phyloP scores from a whole-genome alignment of 2,888 invertebrate species.

The Xestia xanthographa region DNA sequence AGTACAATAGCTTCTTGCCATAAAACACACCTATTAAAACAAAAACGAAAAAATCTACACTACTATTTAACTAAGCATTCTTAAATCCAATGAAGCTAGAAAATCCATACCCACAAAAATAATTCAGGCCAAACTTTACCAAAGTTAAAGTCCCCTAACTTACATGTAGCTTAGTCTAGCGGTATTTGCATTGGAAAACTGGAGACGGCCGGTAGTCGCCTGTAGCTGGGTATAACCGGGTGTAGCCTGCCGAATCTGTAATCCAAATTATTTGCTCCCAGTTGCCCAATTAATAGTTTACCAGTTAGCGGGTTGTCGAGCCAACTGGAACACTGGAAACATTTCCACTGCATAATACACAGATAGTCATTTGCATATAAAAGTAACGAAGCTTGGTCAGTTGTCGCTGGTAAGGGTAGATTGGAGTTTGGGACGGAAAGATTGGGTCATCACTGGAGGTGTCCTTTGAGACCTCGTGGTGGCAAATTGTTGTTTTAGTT shows the following conservation, averaged over 20 bases:
- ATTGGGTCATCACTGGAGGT: constrained; percentile 16
- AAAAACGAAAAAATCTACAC: background rate
- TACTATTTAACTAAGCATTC: background rate
- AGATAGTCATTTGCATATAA: constrained; percentile 55
- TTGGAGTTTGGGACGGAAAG: constrained; percentile 25
- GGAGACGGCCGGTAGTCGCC: constrained; percentile 22
- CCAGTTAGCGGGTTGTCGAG: constrained; percentile 57
- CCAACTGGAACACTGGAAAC: constrained; percentile 54
- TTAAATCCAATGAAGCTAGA: background rate
- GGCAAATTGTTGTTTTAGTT: background rate
- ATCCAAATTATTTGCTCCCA: constrained; percentile 66
- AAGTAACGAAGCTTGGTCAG: constrained; percentile 40
- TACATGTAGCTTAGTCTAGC: constrained; percentile 42
- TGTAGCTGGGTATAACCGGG: constrained; percentile 20
- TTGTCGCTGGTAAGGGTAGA: constrained; percentile 33
- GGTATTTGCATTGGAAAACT: constrained; percentile 62
- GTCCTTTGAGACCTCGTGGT: constrained; percentile 8
- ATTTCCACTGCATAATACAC: constrained; percentile 56
- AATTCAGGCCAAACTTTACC: constrained; percentile 25
- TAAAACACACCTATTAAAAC: background rate
- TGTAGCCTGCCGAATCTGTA: constrained; percentile 62
- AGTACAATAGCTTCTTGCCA: background rate
- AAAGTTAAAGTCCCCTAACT: constrained; percentile 8
- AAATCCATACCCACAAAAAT: constrained; percentile 4
- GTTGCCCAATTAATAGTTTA: constrained; percentile 66